These are phyloP conservation scores for Heliopora coerulea DNA, from an alignment of 92 coral and sea anemone genomes.

Conservation along the genomic window DNA sequence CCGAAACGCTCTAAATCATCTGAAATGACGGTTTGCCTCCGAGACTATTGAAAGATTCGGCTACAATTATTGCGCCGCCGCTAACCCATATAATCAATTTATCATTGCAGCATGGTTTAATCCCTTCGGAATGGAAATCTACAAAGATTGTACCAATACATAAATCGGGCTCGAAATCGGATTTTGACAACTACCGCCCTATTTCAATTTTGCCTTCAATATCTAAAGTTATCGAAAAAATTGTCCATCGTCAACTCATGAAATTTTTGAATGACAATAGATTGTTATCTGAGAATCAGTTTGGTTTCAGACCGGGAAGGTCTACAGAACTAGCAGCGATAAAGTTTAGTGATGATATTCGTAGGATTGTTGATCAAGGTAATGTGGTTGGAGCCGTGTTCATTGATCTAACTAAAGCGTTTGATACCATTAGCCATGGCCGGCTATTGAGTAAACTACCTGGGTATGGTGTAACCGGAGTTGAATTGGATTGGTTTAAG, in stretches of 20 bases:
- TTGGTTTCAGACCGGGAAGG: conserved; percentile 17
- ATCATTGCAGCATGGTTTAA: conserved; percentile 28
- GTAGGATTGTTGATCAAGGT: conserved; percentile 11
- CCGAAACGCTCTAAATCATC: neutral
- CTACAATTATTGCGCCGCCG: conserved; percentile 19
- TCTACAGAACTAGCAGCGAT: conserved; percentile 24
- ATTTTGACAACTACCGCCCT: conserved; percentile 33
- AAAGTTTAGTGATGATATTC: conserved; percentile 28
- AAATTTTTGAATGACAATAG: conserved; percentile 25
- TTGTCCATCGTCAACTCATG: conserved; percentile 15
- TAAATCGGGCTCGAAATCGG: conserved; percentile 30
- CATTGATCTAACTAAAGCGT: conserved; percentile 25
- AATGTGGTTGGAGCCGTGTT: conserved; percentile 29
- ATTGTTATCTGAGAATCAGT: conserved; percentile 18
- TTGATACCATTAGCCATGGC: conserved; percentile 27
- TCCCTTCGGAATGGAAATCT: conserved; percentile 30
- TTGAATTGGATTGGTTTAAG: conserved; percentile 1
- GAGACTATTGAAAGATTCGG: conserved; percentile 1
- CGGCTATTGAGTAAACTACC: conserved; percentile 2
- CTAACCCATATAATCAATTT: conserved; percentile 30
- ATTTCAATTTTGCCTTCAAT: conserved; percentile 35
- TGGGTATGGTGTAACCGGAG: neutral
- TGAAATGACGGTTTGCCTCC: neutral
- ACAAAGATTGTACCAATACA: conserved; percentile 27
- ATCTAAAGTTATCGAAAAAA: conserved; percentile 25